Evolutionary conservation across 2,797 vertebrate genomes (phyloP), one percentile per base, ranked within the genome.

Genomic region (Danio choprae): DNA sequence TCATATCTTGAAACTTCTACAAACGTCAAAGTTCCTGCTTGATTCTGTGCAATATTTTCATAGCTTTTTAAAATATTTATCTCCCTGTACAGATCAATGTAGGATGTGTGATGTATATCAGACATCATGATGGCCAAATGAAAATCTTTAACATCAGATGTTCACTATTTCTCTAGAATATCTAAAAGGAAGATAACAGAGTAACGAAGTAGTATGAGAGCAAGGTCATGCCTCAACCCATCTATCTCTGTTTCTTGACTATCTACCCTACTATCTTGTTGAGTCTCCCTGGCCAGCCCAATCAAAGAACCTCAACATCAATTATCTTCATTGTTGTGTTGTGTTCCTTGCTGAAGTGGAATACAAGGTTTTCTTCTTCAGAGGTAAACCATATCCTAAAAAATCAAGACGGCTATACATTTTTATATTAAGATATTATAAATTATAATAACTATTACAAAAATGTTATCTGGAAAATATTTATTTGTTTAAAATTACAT

Each of bases 1-100:
- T 55, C 44, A 69, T 75, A 64, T 69, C 41, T 73, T 71, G 38
- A 77, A 43, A 74, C 46, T 50, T 50, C 10, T 38, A 62, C 20
- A 74, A 74, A 48, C 22, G 18, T 74, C 3, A 72, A 40, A 48
- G 55, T 60, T 46, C 51, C 44, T 72, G 18, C 9, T 63, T 40
- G 20, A 55, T 69, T 40, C 41, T 46, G 44, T 55, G 0, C 18
- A 48, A 67, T 68, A 73, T 22, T 79, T 48, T 6, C 59, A 72
- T 60, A 63, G 55, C n/a, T 16, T 72, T 67, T 60, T 9, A 50
- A 22, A n/a, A 56, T 38, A 58, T 58, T 43, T 8, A n/a, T 16
- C 74, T 18, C 38, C 48, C 48, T 38, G 13, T n/a, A 50, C 8
- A 68, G 65, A 69, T 69, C 22, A 69, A 51, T 51, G 29, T 67